Evolutionary conservation across 2,888 invertebrate genomes (phyloP).

Genomic region (Tridacna gigas): DNA sequence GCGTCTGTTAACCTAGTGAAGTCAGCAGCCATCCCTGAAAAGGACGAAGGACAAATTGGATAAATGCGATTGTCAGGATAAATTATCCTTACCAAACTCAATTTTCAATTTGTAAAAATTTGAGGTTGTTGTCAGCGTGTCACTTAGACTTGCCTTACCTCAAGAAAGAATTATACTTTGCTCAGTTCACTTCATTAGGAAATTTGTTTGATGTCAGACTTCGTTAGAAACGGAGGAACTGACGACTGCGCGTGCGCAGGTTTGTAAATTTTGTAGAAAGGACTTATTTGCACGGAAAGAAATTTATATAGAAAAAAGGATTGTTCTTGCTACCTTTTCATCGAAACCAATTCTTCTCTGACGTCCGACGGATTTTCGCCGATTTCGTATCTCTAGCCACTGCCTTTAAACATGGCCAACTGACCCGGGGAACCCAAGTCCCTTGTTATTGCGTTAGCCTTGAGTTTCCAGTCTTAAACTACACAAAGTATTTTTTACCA

Average conservation of each 20-base stretch:
- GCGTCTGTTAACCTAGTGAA: background rate
- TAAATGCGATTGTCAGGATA: background rate
- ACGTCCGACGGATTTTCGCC: no score
- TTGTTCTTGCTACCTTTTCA: background rate
- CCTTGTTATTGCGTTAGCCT: no score
- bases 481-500: no score
- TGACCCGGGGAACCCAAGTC: no score
- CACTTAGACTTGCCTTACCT: background rate
- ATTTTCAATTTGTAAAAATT: background rate
- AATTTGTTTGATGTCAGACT: constrained; percentile 25
- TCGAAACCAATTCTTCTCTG: background rate
- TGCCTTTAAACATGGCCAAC: no score
- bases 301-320: background rate
- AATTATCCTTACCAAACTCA: background rate
- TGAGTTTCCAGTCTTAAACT: no score
- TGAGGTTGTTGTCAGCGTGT: background rate
- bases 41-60: background rate
- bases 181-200: background rate
- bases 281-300: background rate
- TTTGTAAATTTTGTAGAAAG: background rate
- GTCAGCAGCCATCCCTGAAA: background rate
- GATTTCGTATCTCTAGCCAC: no score
- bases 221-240: constrained; percentile 63
- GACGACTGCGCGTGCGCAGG: constrained; percentile 34
- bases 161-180: background rate